Conservation (phyloP, 2,888 invertebrate species). For the Xestia rhomboidea region DNA sequence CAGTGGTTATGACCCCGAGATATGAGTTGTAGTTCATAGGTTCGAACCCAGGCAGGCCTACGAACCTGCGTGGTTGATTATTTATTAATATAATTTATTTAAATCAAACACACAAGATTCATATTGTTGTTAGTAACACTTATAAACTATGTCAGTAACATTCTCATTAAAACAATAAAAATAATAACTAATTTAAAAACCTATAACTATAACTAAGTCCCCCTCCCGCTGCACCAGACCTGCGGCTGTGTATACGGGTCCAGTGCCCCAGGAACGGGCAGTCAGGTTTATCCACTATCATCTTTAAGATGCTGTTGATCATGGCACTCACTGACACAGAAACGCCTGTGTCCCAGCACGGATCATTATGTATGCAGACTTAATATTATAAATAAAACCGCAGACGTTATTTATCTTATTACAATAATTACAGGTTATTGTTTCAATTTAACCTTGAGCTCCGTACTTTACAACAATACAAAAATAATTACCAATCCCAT, state of each 20-base stretch:
- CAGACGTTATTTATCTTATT: slow-evolving; percentile 7
- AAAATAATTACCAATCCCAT: slow-evolving; percentile 63
- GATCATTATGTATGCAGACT: not conserved
- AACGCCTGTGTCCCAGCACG: not conserved
- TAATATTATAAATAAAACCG: not conserved
- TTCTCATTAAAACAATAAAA: too few relatives aligned
- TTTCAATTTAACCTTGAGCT: slow-evolving; percentile 31
- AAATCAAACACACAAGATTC: too few relatives aligned
- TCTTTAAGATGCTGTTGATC: too few relatives aligned
- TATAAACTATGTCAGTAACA: too few relatives aligned
- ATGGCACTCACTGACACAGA: not conserved
- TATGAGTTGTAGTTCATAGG: not conserved
- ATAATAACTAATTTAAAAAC: too few relatives aligned
- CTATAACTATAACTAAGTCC: too few relatives aligned
- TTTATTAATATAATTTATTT: too few relatives aligned
- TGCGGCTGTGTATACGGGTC: too few relatives aligned
- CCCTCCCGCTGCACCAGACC: too few relatives aligned
- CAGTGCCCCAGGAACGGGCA: too few relatives aligned
- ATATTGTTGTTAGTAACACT: too few relatives aligned
- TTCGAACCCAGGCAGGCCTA: not conserved
- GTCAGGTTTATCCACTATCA: too few relatives aligned
- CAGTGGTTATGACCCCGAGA: not conserved
- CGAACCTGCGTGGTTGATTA: not conserved
- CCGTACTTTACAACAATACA: slow-evolving; percentile 37
- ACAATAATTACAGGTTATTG: slow-evolving; percentile 24